Percentiles rank a stretch among this genome's conserved stretches.
Evolutionary conservation across 2,113 vertebrate species (phyloP).

Genomic region (Ranitomeya imitator): DNA sequence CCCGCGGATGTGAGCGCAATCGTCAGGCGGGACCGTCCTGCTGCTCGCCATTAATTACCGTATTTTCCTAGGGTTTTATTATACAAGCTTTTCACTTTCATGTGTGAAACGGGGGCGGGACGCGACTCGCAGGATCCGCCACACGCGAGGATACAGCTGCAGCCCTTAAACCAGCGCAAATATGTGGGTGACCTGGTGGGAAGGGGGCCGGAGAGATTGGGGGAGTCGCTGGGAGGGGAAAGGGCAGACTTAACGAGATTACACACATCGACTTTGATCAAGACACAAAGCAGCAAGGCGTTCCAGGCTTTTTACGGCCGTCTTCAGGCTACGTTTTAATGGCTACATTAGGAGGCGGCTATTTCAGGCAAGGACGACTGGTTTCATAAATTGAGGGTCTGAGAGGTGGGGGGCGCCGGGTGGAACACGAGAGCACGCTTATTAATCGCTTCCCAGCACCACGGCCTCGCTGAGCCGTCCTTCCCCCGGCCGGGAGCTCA

Average conservation of each 20-base stretch:
- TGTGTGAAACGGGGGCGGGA: conserved; percentile 67
- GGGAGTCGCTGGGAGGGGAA: conserved; percentile 40
- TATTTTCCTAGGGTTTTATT: conserved; percentile 51
- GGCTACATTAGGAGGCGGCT: conserved; percentile 82
- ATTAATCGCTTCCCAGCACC: conserved; percentile 75
- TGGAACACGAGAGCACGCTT: conserved; percentile 74
- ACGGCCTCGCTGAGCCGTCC: conserved; percentile 54
- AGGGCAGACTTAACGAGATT: conserved; percentile 87
- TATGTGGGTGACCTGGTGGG: not conserved
- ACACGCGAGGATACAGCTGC: not conserved
- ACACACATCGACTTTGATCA: conserved; percentile 91
- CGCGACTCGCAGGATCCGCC: conserved; percentile 72
- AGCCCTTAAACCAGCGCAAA: not conserved
- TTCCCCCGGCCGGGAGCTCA: conserved; percentile 56
- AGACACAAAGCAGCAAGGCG: conserved; percentile 82
- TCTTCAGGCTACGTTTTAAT: conserved; percentile 93
- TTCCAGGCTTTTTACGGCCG: conserved; percentile 87
- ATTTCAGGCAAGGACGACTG: conserved; percentile 73
- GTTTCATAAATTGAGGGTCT: conserved; percentile 74
- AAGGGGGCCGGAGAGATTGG: not conserved
- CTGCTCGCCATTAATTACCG: conserved; percentile 49
- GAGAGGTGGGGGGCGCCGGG: conserved; percentile 67
- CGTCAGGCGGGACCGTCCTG: conserved; percentile 38
- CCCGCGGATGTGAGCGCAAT: conserved; percentile 64
- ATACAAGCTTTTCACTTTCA: conserved; percentile 63